phyloP scores from a whole-genome alignment of 2,797 vertebrate species.

The Neoniphon sammara region DNA sequence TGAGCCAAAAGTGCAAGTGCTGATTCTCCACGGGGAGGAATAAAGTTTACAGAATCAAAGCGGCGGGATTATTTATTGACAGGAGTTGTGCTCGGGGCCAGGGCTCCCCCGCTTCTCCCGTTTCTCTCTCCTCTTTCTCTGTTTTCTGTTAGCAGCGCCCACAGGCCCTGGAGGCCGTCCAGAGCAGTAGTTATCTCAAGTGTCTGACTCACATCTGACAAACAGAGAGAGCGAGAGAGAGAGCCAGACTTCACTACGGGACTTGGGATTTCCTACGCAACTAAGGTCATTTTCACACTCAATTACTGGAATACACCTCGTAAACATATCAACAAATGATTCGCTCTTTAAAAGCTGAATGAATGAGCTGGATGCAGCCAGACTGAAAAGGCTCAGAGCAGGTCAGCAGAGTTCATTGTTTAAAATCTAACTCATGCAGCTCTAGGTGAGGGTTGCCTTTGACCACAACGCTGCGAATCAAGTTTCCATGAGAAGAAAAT shows the following conservation, averaged over 20 bases:
- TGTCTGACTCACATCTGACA: slow-evolving; percentile 31
- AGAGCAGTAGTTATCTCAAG: slow-evolving; percentile 50
- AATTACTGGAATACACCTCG: slow-evolving; percentile 18
- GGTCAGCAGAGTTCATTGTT: not conserved
- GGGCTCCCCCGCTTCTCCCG: slow-evolving; percentile 2
- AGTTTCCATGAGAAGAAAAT: slow-evolving; percentile 27
- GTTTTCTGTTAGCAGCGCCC: slow-evolving; percentile 32
- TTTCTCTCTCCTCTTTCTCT: slow-evolving; percentile 29
- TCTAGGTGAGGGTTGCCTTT: slow-evolving; percentile 7
- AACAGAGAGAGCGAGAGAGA: not conserved
- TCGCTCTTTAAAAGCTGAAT: not conserved
- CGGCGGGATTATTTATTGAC: slow-evolving; percentile 14
- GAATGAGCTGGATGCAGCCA: not conserved
- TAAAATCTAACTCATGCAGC: slow-evolving; percentile 25
- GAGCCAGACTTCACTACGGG: slow-evolving; percentile 22
- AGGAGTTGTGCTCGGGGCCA: not conserved
- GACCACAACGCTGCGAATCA: slow-evolving; percentile 39
- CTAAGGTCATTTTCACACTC: slow-evolving; percentile 31
- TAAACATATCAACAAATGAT: not conserved
- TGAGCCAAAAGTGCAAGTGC: not conserved
- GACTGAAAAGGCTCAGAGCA: not conserved
- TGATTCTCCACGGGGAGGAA: not conserved
- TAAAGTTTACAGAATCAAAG: slow-evolving; percentile 20
- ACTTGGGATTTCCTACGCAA: slow-evolving; percentile 37
- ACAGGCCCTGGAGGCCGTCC: slow-evolving; percentile 44